These are phyloP conservation scores for Fopius arisanus DNA, from an alignment of 1,140 invertebrate genomes.

Conservation along the genomic window DNA sequence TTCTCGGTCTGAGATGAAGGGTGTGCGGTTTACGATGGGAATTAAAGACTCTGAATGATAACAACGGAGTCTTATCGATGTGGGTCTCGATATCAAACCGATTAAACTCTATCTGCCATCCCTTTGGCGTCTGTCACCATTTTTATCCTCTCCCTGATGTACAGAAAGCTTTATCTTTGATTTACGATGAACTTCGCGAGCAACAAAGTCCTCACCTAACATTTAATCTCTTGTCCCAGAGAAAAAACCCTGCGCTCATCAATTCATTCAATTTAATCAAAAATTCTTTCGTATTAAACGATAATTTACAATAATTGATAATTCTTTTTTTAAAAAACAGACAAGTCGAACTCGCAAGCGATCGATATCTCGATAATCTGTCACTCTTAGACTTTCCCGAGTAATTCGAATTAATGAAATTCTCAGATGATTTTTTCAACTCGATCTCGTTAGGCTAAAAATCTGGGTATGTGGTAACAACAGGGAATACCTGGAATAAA, in stretches of 20 bases:
- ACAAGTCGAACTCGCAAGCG: too few species aligned
- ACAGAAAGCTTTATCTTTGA: neutral
- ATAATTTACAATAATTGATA: too few species aligned
- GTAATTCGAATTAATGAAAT: too few species aligned
- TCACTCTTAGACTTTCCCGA: too few species aligned
- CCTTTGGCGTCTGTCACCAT: neutral
- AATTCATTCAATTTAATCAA: too few species aligned
- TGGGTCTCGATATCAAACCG: constrained; percentile 34
- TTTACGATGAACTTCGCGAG: neutral
- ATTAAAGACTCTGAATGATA: constrained; percentile 8
- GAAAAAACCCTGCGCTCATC: too few species aligned
- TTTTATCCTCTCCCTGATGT: neutral
- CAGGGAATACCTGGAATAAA: neutral
- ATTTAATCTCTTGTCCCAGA: neutral
- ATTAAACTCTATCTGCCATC: neutral
- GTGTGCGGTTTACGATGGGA: neutral
- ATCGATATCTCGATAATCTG: too few species aligned
- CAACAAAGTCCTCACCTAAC: neutral
- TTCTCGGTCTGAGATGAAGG: neutral
- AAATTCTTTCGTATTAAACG: too few species aligned
- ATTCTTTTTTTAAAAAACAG: too few species aligned
- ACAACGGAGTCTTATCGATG: constrained; percentile 38
- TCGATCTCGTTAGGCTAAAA: too few species aligned
- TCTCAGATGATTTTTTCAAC: too few species aligned
- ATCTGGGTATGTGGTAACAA: too few species aligned